A percentile compares a stretch with the other conserved stretches of the same genome.
These are phyloP conservation scores for Cheilosia vulpina DNA, from an alignment of 2,888 invertebrate genomes.

Conservation along the genomic window DNA sequence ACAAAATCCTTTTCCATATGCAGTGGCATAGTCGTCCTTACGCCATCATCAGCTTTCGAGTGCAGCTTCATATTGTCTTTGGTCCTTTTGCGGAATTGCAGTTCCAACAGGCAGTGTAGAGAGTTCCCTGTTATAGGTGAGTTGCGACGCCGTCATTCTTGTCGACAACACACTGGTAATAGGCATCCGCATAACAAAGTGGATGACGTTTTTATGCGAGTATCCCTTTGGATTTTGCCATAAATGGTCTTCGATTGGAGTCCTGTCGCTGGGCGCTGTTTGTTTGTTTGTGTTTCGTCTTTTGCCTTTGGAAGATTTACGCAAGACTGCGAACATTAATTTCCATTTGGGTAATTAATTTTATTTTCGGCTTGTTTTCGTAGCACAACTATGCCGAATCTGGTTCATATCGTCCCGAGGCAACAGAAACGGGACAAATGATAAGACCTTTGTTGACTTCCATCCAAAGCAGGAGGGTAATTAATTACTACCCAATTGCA, in stretches of 20 bases:
- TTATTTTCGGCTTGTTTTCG: conserved; percentile 50
- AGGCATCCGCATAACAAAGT: conserved; percentile 43
- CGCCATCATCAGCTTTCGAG: conserved; percentile 51
- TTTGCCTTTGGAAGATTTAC: conserved; percentile 64
- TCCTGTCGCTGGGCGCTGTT: conserved; percentile 5
- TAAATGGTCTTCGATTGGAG: neutral
- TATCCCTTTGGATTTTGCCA: neutral
- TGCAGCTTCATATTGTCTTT: conserved; percentile 12
- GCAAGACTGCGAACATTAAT: conserved; percentile 66
- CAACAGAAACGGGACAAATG: conserved; percentile 1
- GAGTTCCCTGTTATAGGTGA: conserved; percentile 9
- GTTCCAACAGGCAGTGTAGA: neutral
- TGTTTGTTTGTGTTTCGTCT: conserved; percentile 33
- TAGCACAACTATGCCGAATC: neutral
- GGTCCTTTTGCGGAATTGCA: neutral
- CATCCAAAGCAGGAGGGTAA: conserved; percentile 49
- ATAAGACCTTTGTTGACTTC: conserved; percentile 60
- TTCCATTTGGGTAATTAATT: conserved; percentile 74
- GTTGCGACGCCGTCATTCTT: conserved; percentile 35
- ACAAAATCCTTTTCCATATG: conserved; percentile 3
- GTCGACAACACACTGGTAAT: conserved; percentile 46
- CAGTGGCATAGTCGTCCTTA: conserved; percentile 31
- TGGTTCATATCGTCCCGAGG: neutral
- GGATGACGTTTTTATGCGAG: conserved; percentile 33
- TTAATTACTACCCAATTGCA: conserved; percentile 58